phyloP scores from a whole-genome alignment of 2,888 invertebrate species.

The Bursaphelenchus okinawaensis region DNA sequence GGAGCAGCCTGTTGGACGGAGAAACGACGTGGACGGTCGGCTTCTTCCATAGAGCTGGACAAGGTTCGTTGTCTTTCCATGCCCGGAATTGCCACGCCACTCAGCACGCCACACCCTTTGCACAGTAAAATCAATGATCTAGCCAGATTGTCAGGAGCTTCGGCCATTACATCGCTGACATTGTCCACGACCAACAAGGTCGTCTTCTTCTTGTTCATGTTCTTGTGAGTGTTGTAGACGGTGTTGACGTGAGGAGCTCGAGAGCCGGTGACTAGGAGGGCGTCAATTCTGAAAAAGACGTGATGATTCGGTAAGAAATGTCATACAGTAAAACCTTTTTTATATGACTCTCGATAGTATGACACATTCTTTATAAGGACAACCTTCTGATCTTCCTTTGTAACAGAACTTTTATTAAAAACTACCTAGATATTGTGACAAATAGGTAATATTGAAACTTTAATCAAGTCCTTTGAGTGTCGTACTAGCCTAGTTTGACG shows the following conservation, averaged over 20 bases:
- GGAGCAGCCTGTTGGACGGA: conserved; percentile 17
- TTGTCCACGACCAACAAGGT: conserved; percentile 78
- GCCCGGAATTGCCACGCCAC: conserved; percentile 55
- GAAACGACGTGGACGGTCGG: conserved; percentile 55
- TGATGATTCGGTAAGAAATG: background rate
- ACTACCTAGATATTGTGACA: too few relatives aligned
- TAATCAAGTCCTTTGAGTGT: too few relatives aligned
- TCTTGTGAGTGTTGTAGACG: conserved; percentile 70
- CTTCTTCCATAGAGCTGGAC: conserved; percentile 57
- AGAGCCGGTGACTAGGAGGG: conserved; percentile 75
- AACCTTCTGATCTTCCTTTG: too few relatives aligned
- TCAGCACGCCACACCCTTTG: conserved; percentile 72
- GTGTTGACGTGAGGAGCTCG: conserved; percentile 74
- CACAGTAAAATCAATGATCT: conserved; percentile 80
- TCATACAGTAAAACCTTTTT: too few relatives aligned
- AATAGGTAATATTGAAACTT: too few relatives aligned
- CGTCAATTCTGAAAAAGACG: conserved; percentile 64
- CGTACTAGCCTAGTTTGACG: background rate
- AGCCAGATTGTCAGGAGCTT: conserved; percentile 78
- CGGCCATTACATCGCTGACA: conserved; percentile 79
- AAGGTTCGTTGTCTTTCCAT: conserved; percentile 56
- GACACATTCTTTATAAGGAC: too few relatives aligned
- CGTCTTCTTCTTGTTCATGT: conserved; percentile 74
- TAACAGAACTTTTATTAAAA: too few relatives aligned
- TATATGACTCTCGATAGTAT: too few relatives aligned